Percentiles rank a stretch among this genome's conserved stretches.
These are phyloP conservation scores for Lasiurus borealis DNA, from an alignment of 2,113 vertebrate species.

Conservation along the genomic window DNA sequence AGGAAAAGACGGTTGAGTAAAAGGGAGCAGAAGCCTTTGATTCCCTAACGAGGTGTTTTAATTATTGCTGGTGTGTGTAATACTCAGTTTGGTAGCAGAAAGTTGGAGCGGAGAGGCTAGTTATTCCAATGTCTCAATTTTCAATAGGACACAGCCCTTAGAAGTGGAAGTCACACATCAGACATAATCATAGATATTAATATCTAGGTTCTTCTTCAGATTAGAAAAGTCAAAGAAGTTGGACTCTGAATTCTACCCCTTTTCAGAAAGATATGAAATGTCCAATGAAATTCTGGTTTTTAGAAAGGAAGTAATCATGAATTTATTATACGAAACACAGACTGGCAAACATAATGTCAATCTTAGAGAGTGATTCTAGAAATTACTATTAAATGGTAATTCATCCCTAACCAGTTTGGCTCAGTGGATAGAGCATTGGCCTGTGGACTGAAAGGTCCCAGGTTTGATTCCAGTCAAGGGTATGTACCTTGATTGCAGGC, in stretches of 20 bases:
- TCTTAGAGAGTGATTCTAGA: slow-evolving; percentile 17
- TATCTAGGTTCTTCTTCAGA: slow-evolving; percentile 40
- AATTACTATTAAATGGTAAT: not conserved
- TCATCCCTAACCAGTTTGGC: not conserved
- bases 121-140: not conserved
- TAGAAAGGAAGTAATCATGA: slow-evolving; percentile 12
- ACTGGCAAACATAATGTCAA: not conserved
- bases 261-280: not conserved
- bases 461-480: no score
- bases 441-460: no score
- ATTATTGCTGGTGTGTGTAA: slow-evolving; percentile 27
- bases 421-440: no score
- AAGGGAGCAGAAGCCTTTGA: not conserved
- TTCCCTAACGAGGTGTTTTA: slow-evolving; percentile 51
- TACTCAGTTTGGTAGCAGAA: slow-evolving; percentile 32
- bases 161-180: not conserved
- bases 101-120: not conserved
- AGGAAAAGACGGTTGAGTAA: slow-evolving; percentile 37
- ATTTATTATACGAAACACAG: slow-evolving; percentile 9
- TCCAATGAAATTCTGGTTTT: slow-evolving; percentile 3
- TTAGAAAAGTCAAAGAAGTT: slow-evolving; percentile 48
- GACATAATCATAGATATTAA: slow-evolving; percentile 19
- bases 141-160: slow-evolving; percentile 12
- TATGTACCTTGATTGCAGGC: no score
- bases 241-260: not conserved